Evolutionary conservation across 2,888 invertebrate genomes (phyloP), one percentile per base, ranked within the genome.

Genomic region (Cryptosula pallasiana): DNA sequence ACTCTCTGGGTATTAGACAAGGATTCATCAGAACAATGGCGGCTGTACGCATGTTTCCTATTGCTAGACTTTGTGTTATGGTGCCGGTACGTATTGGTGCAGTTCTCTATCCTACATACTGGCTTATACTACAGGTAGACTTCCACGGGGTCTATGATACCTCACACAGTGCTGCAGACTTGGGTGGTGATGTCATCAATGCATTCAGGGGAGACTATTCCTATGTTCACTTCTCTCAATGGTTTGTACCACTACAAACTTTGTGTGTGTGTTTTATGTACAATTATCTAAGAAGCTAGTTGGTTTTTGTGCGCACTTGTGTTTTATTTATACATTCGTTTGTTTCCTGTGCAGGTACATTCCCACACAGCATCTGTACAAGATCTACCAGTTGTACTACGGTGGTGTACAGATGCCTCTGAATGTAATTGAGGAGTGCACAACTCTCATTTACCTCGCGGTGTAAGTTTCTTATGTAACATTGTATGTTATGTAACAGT

Each of bases 11-110:
- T 9, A 79, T 83, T 29, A 74, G 77, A 2, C 81, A 82, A 74
- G 83, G 83, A 13, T 83, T 82, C 71, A 75, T 83, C 2, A 73
- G 75, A 25, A 77, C 82, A n/a, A 83, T 83, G 83, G 81, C 76
- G 2, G 76, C 77, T 73, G 83, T 82, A 72, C 76, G 78, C 74
- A 23, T n/a, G n/a, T n/a, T n/a, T n/a, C n/a, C n/a, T n/a, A n/a
- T n/a, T n/a, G n/a, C n/a, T n/a, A n/a, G n/a, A n/a, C n/a, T n/a
- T n/a, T n/a, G n/a, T n/a, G n/a, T n/a, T n/a, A n/a, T n/a, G n/a
- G n/a, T n/a, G n/a, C n/a, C n/a, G n/a, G n/a, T n/a, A n/a, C n/a
- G n/a, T n/a, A n/a, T n/a, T n/a, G n/a, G n/a, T n/a, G n/a, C n/a
- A n/a, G n/a, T n/a, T n/a, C n/a, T n/a, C n/a, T n/a, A n/a, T n/a